Evolutionary conservation across 2,888 invertebrate species (phyloP).

Genomic region (Himalopsyche kuldschensis): DNA sequence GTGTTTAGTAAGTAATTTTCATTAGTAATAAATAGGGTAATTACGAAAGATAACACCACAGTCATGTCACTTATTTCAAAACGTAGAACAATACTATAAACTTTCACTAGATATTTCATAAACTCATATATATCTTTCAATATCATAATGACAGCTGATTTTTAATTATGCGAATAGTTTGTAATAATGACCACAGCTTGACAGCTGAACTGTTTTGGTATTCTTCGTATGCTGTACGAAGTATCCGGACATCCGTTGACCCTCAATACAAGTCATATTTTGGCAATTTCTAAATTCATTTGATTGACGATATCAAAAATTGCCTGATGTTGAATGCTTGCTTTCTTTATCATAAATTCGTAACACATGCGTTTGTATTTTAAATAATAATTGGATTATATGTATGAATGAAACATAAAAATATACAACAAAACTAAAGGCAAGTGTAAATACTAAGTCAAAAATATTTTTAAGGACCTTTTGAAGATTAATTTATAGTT

Average conservation of each 20-base stretch:
- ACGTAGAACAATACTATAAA: background rate
- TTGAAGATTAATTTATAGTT: no score
- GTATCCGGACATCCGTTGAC: background rate
- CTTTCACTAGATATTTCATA: background rate
- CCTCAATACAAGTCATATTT: background rate
- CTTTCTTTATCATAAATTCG: no score
- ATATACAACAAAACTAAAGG: no score
- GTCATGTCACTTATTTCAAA: background rate
- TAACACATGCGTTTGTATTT: no score
- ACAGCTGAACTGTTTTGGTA: background rate
- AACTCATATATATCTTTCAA: background rate
- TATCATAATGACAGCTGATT: background rate
- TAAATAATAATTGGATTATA: no score
- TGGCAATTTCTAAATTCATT: background rate
- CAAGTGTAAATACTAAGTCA: no score
- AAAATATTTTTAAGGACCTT: no score
- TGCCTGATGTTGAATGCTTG: no score
- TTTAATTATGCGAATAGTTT: background rate
- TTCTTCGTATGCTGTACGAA: background rate
- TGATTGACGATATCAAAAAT: background rate
- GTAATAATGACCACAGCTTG: background rate
- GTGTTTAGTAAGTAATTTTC: no score
- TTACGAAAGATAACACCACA: no score
- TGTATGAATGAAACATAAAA: no score
- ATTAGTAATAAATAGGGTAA: no score